These are phyloP conservation scores for Blennius ocellaris DNA, from an alignment of 2,113 vertebrate species.

Conservation along the genomic window DNA sequence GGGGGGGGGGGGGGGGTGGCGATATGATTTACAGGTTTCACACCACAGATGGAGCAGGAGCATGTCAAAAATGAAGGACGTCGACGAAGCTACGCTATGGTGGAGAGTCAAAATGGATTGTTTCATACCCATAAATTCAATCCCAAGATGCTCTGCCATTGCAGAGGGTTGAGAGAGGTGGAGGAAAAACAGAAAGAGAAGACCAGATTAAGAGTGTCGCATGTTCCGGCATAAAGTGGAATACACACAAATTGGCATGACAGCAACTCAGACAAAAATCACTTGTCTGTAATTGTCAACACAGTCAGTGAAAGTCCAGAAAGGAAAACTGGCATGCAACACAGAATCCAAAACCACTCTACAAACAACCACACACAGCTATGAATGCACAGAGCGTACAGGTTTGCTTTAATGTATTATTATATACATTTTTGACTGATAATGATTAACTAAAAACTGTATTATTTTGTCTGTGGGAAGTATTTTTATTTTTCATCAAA, in stretches of 20 bases:
- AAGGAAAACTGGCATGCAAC: constrained; percentile 68
- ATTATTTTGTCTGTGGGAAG: neutral
- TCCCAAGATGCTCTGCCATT: constrained; percentile 99
- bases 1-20: constrained; percentile 60
- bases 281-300: constrained; percentile 37
- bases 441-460: neutral
- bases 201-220: constrained; percentile 82
- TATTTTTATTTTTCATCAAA: neutral
- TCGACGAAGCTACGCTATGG: constrained; percentile 75
- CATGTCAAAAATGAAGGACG: constrained; percentile 70
- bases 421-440: neutral
- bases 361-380: constrained; percentile 1
- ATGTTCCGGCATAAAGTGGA: constrained; percentile 70
- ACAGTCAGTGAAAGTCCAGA: too few relatives aligned
- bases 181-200: constrained; percentile 69
- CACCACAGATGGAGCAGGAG: constrained; percentile 64
- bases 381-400: neutral
- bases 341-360: constrained; percentile 55
- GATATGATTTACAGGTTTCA: constrained; percentile 70
- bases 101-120: constrained; percentile 86
- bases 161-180: constrained; percentile 87
- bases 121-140: constrained; percentile 99
- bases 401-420: neutral
- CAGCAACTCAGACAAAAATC: constrained; percentile 46
- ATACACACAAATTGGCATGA: constrained; percentile 60